phyloP scores from a whole-genome alignment of 2,113 vertebrate genomes.

The Engraulis encrasicolus region DNA sequence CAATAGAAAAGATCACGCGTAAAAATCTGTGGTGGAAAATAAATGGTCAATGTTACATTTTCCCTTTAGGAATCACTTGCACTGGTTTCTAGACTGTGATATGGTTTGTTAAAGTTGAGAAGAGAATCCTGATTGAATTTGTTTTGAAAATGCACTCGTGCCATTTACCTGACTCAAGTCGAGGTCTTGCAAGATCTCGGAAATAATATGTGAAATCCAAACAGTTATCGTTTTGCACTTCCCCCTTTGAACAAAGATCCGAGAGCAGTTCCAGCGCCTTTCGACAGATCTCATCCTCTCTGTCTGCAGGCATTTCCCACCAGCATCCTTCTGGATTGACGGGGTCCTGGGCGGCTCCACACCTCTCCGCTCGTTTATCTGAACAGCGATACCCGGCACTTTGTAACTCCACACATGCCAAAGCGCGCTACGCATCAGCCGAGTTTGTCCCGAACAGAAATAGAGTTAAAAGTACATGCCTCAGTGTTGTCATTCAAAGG shows the following conservation, averaged over 20 bases:
- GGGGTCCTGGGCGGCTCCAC: slow-evolving; percentile 72
- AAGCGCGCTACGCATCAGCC: slow-evolving; percentile 13
- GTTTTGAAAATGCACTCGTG: background rate
- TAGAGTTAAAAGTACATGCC: background rate
- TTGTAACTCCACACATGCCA: slow-evolving; percentile 58
- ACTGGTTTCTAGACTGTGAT: background rate
- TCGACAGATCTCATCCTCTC: slow-evolving; percentile 97
- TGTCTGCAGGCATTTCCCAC: slow-evolving; percentile 97
- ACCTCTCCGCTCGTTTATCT: slow-evolving; percentile 50
- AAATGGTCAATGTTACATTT: background rate
- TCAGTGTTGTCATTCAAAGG: background rate
- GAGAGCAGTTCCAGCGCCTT: slow-evolving; percentile 94
- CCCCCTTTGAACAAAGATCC: slow-evolving; percentile 92
- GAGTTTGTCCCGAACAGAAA: background rate
- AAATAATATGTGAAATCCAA: slow-evolving; percentile 94
- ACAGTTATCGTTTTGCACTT: slow-evolving; percentile 93
- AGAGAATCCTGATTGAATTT: background rate
- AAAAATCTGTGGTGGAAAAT: background rate
- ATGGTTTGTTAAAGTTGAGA: background rate
- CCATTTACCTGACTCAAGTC: slow-evolving; percentile 88
- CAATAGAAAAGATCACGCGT: background rate
- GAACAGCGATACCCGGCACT: slow-evolving; percentile 55
- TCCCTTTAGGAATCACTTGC: background rate
- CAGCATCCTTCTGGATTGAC: slow-evolving; percentile 92
- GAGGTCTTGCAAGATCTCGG: slow-evolving; percentile 89